Percentiles rank a stretch among this genome's conserved stretches.
phyloP scores from a whole-genome alignment of 92 coral and sea anemone genomes.

The Porites cylindrica region DNA sequence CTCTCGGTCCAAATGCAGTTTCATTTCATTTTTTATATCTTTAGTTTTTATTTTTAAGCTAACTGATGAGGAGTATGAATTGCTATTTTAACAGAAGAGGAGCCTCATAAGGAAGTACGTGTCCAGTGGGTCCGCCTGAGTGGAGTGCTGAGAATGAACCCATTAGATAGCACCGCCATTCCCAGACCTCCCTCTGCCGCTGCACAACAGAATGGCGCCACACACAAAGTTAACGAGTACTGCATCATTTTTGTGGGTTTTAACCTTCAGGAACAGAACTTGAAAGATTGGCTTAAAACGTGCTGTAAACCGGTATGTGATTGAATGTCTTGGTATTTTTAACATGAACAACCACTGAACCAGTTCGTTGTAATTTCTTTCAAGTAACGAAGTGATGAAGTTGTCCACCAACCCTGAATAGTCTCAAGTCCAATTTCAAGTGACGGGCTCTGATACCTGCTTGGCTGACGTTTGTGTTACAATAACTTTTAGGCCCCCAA shows the following conservation, averaged over 20 bases:
- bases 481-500: slow-evolving; percentile 61
- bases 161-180: slow-evolving; percentile 64
- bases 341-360: background rate
- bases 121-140: slow-evolving; percentile 76
- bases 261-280: slow-evolving; percentile 62
- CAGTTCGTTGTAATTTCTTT: background rate
- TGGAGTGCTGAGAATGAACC: slow-evolving; percentile 62
- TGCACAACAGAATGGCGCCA: slow-evolving; percentile 64
- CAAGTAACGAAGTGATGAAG: background rate
- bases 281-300: slow-evolving; percentile 81
- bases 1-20: no score
- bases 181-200: slow-evolving; percentile 84
- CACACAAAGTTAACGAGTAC: slow-evolving; percentile 54
- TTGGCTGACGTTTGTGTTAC: background rate
- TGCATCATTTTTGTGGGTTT: slow-evolving; percentile 83
- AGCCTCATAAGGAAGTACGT: slow-evolving; percentile 65
- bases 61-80: no score
- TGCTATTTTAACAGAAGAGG: slow-evolving; percentile 55
- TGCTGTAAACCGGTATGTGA: slow-evolving; percentile 74
- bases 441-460: no score
- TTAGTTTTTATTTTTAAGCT: no score
- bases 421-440: background rate
- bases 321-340: background rate
- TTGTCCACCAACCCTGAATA: no score
- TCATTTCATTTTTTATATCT: no score